These are phyloP conservation scores for Oryctes rhinoceros DNA, from an alignment of 1,140 invertebrate genomes.

Conservation along the genomic window DNA sequence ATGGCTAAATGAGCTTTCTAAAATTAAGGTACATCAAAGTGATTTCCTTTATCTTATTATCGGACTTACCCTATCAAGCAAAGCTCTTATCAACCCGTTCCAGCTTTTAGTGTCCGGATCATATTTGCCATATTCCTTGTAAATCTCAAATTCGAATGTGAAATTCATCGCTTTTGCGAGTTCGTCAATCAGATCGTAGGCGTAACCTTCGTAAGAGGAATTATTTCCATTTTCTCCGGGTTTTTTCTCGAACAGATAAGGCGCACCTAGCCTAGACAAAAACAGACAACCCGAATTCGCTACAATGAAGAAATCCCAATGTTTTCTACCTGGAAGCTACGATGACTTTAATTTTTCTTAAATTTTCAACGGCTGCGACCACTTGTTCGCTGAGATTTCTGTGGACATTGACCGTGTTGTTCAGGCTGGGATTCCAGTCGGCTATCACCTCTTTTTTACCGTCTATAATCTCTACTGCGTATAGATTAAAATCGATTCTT, in stretches of 20 bases:
- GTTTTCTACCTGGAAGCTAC: slow-evolving; percentile 57
- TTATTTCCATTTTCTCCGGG: slow-evolving; percentile 65
- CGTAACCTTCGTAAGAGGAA: slow-evolving; percentile 77
- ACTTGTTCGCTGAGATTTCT: slow-evolving; percentile 47
- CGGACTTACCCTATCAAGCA: slow-evolving; percentile 77
- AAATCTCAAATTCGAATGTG: slow-evolving; percentile 77
- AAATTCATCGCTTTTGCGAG: slow-evolving; percentile 79
- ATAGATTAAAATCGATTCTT: slow-evolving; percentile 50
- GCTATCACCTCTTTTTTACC: slow-evolving; percentile 45
- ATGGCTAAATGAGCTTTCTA: slow-evolving; percentile 91
- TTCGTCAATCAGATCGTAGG: slow-evolving; percentile 80
- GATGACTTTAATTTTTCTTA: slow-evolving; percentile 50
- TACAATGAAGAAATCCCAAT: neutral
- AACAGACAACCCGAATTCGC: neutral
- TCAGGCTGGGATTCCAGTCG: slow-evolving; percentile 49
- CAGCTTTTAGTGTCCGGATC: slow-evolving; percentile 75
- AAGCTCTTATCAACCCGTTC: slow-evolving; percentile 86
- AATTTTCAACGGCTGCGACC: slow-evolving; percentile 49
- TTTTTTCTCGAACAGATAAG: slow-evolving; percentile 73
- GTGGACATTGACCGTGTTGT: slow-evolving; percentile 47
- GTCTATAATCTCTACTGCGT: slow-evolving; percentile 48
- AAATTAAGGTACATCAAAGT: slow-evolving; percentile 35
- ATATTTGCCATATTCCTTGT: slow-evolving; percentile 77
- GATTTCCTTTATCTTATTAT: neutral
- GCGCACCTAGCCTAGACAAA: slow-evolving; percentile 70